These are phyloP conservation scores for Neodon shergylaensis DNA, from an alignment of 2,113 vertebrate genomes.

Conservation along the genomic window DNA sequence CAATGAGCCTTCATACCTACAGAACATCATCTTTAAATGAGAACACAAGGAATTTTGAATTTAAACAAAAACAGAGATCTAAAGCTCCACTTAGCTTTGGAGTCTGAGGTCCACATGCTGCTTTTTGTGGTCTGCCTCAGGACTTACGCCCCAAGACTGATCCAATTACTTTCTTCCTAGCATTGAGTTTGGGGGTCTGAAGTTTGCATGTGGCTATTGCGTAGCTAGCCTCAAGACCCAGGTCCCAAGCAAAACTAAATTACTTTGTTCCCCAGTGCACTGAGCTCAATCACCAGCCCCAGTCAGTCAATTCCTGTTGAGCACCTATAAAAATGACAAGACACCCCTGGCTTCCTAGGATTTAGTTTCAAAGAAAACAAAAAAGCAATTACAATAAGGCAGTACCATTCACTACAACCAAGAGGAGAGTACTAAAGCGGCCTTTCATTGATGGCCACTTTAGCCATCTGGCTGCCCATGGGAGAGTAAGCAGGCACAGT, in stretches of 20 bases:
- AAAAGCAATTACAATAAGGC: not conserved
- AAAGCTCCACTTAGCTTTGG: not conserved
- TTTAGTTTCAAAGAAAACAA: constrained; percentile 30
- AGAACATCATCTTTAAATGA: not conserved
- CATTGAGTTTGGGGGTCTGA: not conserved
- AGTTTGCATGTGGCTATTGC: not conserved
- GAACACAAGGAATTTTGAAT: not conserved
- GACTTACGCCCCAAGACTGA: not conserved
- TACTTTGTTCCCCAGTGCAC: not conserved
- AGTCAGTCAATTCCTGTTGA: not conserved
- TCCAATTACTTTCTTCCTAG: not conserved
- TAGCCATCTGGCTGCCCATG: not conserved
- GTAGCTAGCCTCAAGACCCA: not conserved
- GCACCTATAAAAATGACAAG: not conserved
- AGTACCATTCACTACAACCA: not conserved
- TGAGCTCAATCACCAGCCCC: not conserved
- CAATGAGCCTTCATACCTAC: not conserved
- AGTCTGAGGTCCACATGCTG: not conserved
- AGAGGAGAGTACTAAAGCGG: not conserved
- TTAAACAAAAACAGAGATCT: not conserved
- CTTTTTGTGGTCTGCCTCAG: not conserved
- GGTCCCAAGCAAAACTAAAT: not conserved
- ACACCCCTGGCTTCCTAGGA: not conserved
- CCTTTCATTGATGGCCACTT: not conserved
- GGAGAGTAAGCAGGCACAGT: not conserved